phyloP scores from a whole-genome alignment of 2,888 invertebrate species.

The Torymus auratus region DNA sequence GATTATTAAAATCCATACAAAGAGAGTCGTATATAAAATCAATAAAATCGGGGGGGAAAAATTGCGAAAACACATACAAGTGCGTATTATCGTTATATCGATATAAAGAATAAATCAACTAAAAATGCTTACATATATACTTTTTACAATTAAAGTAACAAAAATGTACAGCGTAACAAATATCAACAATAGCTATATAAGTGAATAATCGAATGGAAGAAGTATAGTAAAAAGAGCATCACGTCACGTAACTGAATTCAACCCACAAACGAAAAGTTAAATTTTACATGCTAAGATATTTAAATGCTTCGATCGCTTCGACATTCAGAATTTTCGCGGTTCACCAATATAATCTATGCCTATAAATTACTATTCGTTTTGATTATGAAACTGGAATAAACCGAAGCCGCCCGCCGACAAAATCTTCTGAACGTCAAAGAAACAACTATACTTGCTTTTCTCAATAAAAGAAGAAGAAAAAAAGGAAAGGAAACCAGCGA shows the following conservation, averaged over 20 bases:
- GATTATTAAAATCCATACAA: constrained; percentile 27
- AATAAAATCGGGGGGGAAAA: not conserved
- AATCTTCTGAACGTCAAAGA: constrained; percentile 31
- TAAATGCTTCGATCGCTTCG: constrained; percentile 21
- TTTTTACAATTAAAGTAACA: constrained; percentile 7
- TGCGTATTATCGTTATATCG: not conserved
- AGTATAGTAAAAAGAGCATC: no score
- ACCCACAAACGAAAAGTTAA: constrained; percentile 8
- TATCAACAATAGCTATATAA: not conserved
- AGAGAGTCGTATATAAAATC: constrained; percentile 3
- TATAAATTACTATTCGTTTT: constrained; percentile 34
- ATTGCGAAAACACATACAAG: not conserved
- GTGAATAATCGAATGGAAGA: no score
- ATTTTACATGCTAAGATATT: not conserved
- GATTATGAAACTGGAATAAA: constrained; percentile 30
- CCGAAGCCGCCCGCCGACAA: not conserved
- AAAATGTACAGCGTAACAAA: constrained; percentile 1
- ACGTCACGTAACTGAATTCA: no score
- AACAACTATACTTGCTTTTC: not conserved
- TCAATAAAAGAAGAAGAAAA: not conserved
- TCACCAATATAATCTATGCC: constrained; percentile 1
- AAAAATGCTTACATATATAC: not conserved
- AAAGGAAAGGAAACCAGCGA: no score
- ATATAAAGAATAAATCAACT: not conserved
- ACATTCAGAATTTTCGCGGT: constrained; percentile 28